These are phyloP conservation scores for Paradoxurus hermaphroditus DNA, from an alignment of 2,113 vertebrate species.

Conservation along the genomic window DNA sequence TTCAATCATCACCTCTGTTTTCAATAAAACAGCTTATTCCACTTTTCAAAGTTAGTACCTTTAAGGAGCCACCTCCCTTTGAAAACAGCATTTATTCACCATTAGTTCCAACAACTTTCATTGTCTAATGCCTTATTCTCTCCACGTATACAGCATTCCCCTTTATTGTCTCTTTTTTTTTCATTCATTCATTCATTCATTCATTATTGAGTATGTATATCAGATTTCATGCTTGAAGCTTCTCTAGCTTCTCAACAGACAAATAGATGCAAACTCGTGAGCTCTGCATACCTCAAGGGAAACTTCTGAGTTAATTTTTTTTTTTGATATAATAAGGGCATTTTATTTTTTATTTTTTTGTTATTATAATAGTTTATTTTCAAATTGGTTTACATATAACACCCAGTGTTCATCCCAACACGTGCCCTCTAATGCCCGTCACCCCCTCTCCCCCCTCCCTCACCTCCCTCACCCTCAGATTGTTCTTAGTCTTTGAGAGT, in stretches of 20 bases:
- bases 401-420: no score
- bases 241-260: not conserved
- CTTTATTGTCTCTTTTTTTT: not conserved
- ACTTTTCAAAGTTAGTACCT: not conserved
- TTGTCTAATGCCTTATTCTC: not conserved
- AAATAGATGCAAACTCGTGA: not conserved
- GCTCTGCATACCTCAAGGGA: not conserved
- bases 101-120: not conserved
- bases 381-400: no score
- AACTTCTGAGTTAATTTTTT: not conserved
- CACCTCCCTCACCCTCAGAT: no score
- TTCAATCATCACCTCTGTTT: not conserved
- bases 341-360: no score
- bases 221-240: not conserved
- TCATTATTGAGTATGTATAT: not conserved
- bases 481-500: no score
- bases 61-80: not conserved
- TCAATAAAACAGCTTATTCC: not conserved
- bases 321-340: no score
- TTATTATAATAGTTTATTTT: no score
- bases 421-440: no score
- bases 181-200: no score
- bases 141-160: not conserved
- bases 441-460: no score
- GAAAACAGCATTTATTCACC: slow-evolving; percentile 10